Evolutionary conservation across 2,888 invertebrate genomes (phyloP), one percentile per base, ranked within the genome.

Genomic region (Liposcelis brunnea): DNA sequence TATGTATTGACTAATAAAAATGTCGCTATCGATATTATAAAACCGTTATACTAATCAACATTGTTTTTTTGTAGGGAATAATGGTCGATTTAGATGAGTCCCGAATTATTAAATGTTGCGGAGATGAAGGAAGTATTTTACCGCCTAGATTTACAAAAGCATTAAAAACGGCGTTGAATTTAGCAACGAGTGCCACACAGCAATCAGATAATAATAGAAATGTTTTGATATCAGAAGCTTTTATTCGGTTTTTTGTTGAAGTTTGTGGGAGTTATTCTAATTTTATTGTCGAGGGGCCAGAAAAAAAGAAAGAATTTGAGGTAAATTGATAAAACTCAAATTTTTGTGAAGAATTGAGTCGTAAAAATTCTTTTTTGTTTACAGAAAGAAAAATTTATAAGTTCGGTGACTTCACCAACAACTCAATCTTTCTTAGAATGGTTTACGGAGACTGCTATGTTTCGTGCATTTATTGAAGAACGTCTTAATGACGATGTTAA

Each of bases 381-480:
- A 52, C 71, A 84, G 80, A 78, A 77, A 65, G 80, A 83, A 42
- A 61, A 69, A 7, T 85, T 84, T 60, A 69, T 81, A 31, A 74
- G 74, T 53, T 70, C 68, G 50, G 69, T 74, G 3, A 58, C 68
- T 0, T 74, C 79, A 0, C 76, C 77, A 57, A 74, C 75, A 42
- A 70, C 76, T 32, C 74, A 77, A 51, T 74, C 76, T 54, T 85
- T 87, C 61, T 65, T 87, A 1, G 81, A 84, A 52, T 87, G 86
- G 86, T 87, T 89, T 62, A 75, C 80, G 0, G 84, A 87, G 58
- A 86, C 86, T 0, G 80, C 84, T 1, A 84, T 87, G 82, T 87
- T 87, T 61, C 74, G 77, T 49, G 72, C 77, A 43, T 86, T 81
- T 60, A 68, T 78, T 44, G 72, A 76, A 52, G 68, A 70, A 48